Percentiles rank a stretch among this genome's conserved stretches.
phyloP scores from a whole-genome alignment of 2,113 vertebrate genomes.

The Malurus elegans region DNA sequence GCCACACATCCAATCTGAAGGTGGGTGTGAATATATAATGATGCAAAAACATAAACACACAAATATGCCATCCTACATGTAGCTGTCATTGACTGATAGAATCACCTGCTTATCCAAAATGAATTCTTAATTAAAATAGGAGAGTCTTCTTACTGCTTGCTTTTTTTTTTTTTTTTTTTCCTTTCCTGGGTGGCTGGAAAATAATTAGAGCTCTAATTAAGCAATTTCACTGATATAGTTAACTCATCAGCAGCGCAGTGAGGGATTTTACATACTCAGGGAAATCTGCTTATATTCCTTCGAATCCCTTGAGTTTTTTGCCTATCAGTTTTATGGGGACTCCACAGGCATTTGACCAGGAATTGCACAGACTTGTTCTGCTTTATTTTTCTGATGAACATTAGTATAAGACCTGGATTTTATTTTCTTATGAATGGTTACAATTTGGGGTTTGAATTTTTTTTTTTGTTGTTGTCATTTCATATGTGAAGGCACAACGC shows the following conservation, averaged over 20 bases:
- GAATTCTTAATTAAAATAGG: conserved; percentile 38
- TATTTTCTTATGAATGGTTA: not conserved
- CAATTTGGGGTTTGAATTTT: too few species aligned
- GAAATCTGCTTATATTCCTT: not conserved
- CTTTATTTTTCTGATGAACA: not conserved
- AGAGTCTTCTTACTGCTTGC: not conserved
- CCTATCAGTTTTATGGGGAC: not conserved
- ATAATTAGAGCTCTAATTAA: conserved; percentile 50
- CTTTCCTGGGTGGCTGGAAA: not conserved
- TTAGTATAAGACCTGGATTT: not conserved
- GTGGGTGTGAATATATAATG: not conserved
- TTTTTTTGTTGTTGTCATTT: not conserved
- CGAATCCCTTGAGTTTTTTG: not conserved
- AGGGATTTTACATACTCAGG: not conserved
- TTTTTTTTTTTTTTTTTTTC: not conserved
- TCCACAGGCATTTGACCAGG: not conserved
- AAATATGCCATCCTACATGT: not conserved
- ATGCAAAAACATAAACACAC: conserved; percentile 5
- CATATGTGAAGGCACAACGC: not conserved
- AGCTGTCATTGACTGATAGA: not conserved
- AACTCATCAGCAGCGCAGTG: not conserved
- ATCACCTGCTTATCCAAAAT: conserved; percentile 1
- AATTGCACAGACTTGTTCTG: not conserved
- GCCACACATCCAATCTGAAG: not conserved
- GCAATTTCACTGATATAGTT: conserved; percentile 24